phyloP scores from a whole-genome alignment of 53 echinoderm and acorn worm species.

The Zoroaster sp. region DNA sequence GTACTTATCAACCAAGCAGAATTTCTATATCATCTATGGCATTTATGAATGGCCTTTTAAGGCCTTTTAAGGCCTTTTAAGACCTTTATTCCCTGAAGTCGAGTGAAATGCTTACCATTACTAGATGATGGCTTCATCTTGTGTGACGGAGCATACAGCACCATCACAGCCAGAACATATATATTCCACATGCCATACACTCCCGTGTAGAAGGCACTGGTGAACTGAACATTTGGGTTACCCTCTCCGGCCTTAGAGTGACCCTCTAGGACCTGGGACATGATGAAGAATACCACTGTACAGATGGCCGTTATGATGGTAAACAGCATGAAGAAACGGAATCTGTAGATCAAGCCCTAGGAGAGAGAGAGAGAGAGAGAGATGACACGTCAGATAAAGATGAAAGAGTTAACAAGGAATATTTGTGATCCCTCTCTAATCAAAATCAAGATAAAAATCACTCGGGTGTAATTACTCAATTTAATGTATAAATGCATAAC shows the following conservation, averaged over 20 bases:
- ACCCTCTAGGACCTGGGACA: slow-evolving; percentile 92
- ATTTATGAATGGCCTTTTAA: no score
- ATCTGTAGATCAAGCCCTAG: slow-evolving; percentile 93
- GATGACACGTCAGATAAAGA: no score
- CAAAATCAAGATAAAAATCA: no score
- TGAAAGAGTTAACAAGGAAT: no score
- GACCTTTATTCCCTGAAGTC: no score
- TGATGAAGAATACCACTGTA: slow-evolving; percentile 95
- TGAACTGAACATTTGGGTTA: slow-evolving; percentile 71
- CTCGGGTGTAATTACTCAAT: no score
- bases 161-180: slow-evolving; percentile 91
- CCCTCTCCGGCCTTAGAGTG: slow-evolving; percentile 76
- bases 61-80: no score
- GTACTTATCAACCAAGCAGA: no score
- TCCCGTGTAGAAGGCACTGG: slow-evolving; percentile 98
- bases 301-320: slow-evolving; percentile 83
- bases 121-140: slow-evolving; percentile 63
- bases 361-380: neutral
- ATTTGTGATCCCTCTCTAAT: no score
- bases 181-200: slow-evolving; percentile 99
- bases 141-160: slow-evolving; percentile 95
- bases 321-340: slow-evolving; percentile 99
- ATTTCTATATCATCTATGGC: no score
- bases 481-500: no score
- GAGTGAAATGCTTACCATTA: slow-evolving; percentile 54